Percentiles rank a stretch among this genome's conserved stretches.
phyloP scores from a whole-genome alignment of 2,113 vertebrate species.

The Malurus cyaneus region DNA sequence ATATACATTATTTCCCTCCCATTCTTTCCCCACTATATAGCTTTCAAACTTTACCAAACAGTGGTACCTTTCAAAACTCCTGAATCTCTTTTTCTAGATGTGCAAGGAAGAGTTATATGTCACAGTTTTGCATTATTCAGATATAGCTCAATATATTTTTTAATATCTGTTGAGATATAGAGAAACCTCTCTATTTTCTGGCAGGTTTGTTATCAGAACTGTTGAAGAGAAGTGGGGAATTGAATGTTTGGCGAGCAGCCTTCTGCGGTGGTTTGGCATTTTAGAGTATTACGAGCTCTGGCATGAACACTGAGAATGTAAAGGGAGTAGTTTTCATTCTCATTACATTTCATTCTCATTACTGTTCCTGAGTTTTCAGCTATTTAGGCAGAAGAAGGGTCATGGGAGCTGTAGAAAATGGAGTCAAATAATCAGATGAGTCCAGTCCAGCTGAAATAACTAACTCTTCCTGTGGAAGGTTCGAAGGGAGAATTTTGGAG shows the following conservation, averaged over 20 bases:
- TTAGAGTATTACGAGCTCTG: not conserved
- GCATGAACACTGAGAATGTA: not conserved
- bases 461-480: not conserved
- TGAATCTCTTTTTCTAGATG: not conserved
- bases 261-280: not conserved
- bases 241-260: not conserved
- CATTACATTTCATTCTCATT: not conserved
- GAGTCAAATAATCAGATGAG: not conserved
- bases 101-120: not conserved
- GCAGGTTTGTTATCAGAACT: not conserved
- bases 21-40: not conserved
- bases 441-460: not conserved
- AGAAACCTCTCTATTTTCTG: not conserved
- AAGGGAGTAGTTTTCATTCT: not conserved
- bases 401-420: not conserved
- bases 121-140: not conserved
- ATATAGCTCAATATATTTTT: not conserved
- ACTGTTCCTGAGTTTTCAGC: not conserved
- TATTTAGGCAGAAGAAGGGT: not conserved
- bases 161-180: not conserved
- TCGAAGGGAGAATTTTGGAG: not conserved
- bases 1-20: not conserved
- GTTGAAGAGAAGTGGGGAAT: not conserved
- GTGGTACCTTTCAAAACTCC: not conserved
- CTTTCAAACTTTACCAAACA: not conserved